Evolutionary conservation across 2,888 invertebrate species (phyloP).

Genomic region (Caenorhabditis drosophilae): DNA sequence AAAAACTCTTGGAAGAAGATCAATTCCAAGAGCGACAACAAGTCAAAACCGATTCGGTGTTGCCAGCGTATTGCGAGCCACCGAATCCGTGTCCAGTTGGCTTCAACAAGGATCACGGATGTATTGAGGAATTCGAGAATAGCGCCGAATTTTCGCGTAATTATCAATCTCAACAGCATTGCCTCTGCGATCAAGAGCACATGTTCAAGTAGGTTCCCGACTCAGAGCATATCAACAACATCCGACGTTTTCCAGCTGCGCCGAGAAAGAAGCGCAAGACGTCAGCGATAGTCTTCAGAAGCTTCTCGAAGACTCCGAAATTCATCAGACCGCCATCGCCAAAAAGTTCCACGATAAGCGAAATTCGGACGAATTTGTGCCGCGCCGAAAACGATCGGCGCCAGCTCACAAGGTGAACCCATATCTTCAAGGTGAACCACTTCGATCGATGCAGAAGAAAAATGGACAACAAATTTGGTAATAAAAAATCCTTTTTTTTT

Average conservation of each 20-base stretch:
- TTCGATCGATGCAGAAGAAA: constrained; percentile 65
- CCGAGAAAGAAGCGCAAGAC: constrained; percentile 51
- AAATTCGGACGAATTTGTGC: constrained; percentile 54
- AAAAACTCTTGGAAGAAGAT: constrained; percentile 73
- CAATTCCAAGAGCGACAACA: constrained; percentile 61
- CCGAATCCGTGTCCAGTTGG: constrained; percentile 98
- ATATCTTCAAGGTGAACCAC: constrained; percentile 63
- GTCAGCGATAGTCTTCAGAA: constrained; percentile 54
- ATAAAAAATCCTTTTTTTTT: too few species aligned
- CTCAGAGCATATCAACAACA: background rate
- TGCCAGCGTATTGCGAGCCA: constrained; percentile 98
- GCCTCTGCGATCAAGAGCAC: constrained; percentile 97
- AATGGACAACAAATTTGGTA: constrained; percentile 52
- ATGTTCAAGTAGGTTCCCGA: constrained; percentile 72
- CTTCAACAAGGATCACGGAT: constrained; percentile 77
- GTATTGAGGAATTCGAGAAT: constrained; percentile 76
- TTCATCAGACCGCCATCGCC: constrained; percentile 66
- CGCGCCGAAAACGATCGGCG: constrained; percentile 61
- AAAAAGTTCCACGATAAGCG: constrained; percentile 68
- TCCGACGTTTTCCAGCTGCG: constrained; percentile 42
- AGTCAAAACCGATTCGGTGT: constrained; percentile 86
- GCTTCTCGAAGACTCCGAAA: constrained; percentile 61
- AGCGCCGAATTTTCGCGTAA: constrained; percentile 89
- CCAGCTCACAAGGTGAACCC: constrained; percentile 56
- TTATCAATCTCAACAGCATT: constrained; percentile 88